Base-by-base conservation (phyloP, 2,888 invertebrate species). In the Yponomeuta evonymella region DNA sequence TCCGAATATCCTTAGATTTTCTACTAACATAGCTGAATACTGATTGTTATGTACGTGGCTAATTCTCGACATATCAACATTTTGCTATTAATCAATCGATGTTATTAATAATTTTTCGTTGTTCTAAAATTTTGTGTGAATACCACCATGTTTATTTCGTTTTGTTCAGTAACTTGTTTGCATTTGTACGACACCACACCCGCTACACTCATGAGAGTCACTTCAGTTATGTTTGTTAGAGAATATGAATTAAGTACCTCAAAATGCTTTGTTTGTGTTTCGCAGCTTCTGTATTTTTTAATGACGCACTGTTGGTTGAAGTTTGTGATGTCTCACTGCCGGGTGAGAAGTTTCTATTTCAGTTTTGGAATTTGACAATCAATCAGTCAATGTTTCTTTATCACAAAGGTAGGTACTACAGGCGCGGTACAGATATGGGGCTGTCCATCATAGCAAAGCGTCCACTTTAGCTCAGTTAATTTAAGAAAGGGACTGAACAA, bases 1-100 rank as follows among this genome's bases (percentile, higher is more conserved):
- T 43, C 9, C 29, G 51, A 48, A 51, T 23, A 0, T 8, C 48
- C 12, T 69, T 70, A 69, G 62, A 69, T 70, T 48, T 62, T 58
- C n/a, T 33, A 65, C 43, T 30, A 83, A 89, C 89, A 90, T 90
- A 89, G 87, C 89, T 89, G 89, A 89, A 89, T 80, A 74, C 79
- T 87, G 89, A 87, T 88, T 90, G 88, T 89, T 90, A 85, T 88
- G 86, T 87, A 86, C 82, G 89, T 90, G 90, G 90, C 90, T 86
- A 81, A 89, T 91, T 89, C 90, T 89, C 81, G 90, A 88, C 91
- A 84, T 81, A 15, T 84, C 80, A 73, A 82, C 23, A 33, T 33
- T 5, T 15, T 58, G 1, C 51, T 58, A 58, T 4, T 15, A 58
- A 15, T 58, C 58, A 29, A 72, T 72, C 73, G 74, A 70, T 73